Base-by-base conservation (phyloP, 2,888 invertebrate genomes). In the Melanotus villosus region DNA sequence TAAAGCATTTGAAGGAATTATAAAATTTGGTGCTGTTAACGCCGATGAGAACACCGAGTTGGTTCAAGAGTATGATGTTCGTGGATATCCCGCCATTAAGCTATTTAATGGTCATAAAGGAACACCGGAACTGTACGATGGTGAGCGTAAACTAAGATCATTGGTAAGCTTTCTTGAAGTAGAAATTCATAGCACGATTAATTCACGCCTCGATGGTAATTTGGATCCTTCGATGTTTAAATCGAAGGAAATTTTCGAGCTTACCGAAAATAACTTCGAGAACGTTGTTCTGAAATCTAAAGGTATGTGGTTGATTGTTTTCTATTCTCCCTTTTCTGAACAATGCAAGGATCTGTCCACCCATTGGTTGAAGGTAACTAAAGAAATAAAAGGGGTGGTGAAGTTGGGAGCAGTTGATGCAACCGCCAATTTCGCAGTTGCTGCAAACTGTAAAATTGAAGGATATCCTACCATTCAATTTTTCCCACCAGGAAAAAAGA, bases 401-500 rank as follows among this genome's bases (percentile, higher is more conserved):
- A 97, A 97, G 86, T 83, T 98, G 6, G 98, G 97, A 60, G 96
- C 97, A 0, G 82, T 98, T 0, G 98, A 98, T 86, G 96, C 97
- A 0, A 97, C 98, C 0, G 92, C 92, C 0, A 92, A 98, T 85
- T 90, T 90, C 60, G 83, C 86, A 5, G 93, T 91, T 83, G 93
- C 96, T 0, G 86, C 88, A 73, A 90, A 92, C 79, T 98, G 93
- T 83, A 90, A 90, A 74, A 92, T 98, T 19, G 90, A 91, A 68
- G 96, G 97, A 0, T 98, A 95, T 86, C 98, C 98, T 0, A 96
- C 97, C 23, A 97, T 98, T 79, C 98, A 97, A 85, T 89, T 89
- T 84, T 97, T 97, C 87, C 85, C 89, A 0, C 88, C 91, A 0
- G 92, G 92, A 70, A 89, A 89, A 78, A 93, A 93, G 82, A 85